These are phyloP conservation scores for Actenoides lindsayi DNA, from an alignment of 2,113 vertebrate genomes.

Conservation along the genomic window DNA sequence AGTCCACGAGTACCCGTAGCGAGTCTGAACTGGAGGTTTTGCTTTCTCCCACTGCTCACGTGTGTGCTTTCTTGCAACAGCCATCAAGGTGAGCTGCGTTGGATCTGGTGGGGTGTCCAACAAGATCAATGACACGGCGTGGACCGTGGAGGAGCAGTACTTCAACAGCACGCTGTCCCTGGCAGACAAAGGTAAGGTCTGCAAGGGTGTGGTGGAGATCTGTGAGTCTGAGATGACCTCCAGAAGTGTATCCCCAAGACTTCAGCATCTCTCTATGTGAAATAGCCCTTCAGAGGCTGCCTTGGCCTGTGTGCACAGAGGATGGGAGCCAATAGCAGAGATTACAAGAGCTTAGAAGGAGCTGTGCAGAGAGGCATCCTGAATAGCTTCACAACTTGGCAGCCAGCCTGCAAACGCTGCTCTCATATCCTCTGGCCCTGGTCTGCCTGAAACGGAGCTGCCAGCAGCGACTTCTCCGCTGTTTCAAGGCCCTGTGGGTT, in stretches of 20 bases:
- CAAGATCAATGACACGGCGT: conserved; percentile 84
- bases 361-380: not conserved
- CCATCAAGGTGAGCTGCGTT: conserved; percentile 90
- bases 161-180: conserved; percentile 89
- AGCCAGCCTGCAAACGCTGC: not conserved
- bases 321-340: not conserved
- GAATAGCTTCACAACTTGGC: conserved; percentile 3
- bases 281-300: not conserved
- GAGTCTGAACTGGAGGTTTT: not conserved
- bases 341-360: not conserved
- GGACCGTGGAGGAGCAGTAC: conserved; percentile 89
- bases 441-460: not conserved
- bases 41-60: not conserved
- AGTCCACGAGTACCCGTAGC: not conserved
- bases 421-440: not conserved
- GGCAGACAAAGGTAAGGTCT: conserved; percentile 88
- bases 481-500: not conserved
- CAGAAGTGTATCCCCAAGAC: not conserved
- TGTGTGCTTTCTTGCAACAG: conserved; percentile 66
- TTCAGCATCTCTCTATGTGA: accelerated
- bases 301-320: not conserved
- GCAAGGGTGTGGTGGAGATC: not conserved
- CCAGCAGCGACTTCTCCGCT: not conserved
- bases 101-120: conserved; percentile 90
- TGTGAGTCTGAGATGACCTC: not conserved